Evolutionary conservation across 2,797 vertebrate species (phyloP), one percentile per base, ranked within the genome.

Genomic region (Acomys russatus): DNA sequence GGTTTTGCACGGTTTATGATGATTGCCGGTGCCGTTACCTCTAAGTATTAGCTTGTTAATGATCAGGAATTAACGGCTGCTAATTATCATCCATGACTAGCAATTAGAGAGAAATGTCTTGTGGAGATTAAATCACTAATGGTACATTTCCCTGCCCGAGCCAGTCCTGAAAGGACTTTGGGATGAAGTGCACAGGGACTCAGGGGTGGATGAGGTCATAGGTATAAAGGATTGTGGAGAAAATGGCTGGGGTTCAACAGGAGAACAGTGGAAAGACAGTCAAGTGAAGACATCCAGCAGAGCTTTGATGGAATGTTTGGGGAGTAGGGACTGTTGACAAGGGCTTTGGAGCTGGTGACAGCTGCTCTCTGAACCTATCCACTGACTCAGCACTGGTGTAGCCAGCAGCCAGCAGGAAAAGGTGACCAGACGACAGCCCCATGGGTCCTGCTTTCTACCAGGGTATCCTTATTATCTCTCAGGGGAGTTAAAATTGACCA

Each of bases 11-110:
- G 17, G 88, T 91, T 95, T 49, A 49, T 35, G 64, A 77, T 93
- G 92, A 95, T 92, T 94, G 51, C 78, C 3, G 30, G 18, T 70
- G 51, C 90, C 89, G 85, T 94, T 96, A 92, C 90, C 94, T 97
- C 78, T 92, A 96, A 80, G 61, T 91, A 94, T 95, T 89, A 96
- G 82, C 88, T 94, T 95, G 96, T 94, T 96, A 96, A 95, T 94
- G 85, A 96, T 95, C 78, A 94, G 86, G 90, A 96, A 94, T 97
- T 94, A 96, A 94, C 83, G 33, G 86, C 71, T 1, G 18, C 82
- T 94, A 91, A 97, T 97, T 95, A 97, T 89, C 86, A 95, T 68
- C 92, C 9, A 6, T 63, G 86, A 92, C 74, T 91, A 92, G 95
- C 90, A 95, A 96, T 96, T 90, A 97, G 56, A 63, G 88, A 92